Conservation (phyloP, 2,797 vertebrate species). For the Myripristis jacobus region DNA sequence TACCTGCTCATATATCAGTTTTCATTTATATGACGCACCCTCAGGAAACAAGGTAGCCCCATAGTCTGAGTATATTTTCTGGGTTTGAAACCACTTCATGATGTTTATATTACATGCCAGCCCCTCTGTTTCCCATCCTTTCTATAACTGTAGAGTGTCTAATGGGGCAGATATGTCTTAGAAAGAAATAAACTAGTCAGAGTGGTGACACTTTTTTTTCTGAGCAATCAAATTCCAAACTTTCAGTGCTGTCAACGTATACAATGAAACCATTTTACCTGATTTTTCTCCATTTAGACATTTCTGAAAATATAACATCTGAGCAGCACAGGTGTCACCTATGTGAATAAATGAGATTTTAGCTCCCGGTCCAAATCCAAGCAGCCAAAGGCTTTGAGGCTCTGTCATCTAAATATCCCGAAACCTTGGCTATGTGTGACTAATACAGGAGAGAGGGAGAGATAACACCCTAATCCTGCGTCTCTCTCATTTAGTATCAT, state of each 20-base stretch:
- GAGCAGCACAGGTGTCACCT: not conserved
- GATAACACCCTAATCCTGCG: slow-evolving; percentile 52
- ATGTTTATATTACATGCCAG: not conserved
- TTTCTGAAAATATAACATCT: not conserved
- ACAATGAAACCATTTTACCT: not conserved
- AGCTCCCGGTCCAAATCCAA: not conserved
- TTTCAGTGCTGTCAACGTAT: too few relatives aligned
- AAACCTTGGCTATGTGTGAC: slow-evolving; percentile 20
- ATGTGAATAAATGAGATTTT: not conserved
- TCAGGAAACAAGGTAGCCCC: too few relatives aligned
- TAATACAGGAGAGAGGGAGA: slow-evolving; percentile 21
- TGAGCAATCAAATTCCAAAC: too few relatives aligned
- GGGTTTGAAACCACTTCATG: not conserved
- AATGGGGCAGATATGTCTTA: not conserved
- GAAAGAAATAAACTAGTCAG: too few relatives aligned
- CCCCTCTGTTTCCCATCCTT: not conserved
- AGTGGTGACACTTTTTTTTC: too few relatives aligned
- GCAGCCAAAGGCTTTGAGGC: not conserved
- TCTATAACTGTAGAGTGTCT: not conserved
- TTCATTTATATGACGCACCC: too few relatives aligned
- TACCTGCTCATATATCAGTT: too few relatives aligned
- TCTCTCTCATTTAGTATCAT: slow-evolving; percentile 50
- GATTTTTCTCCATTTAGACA: not conserved
- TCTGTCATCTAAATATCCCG: slow-evolving; percentile 22
- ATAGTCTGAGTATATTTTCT: too few relatives aligned